Evolutionary conservation across 2,888 invertebrate species (phyloP), one percentile per base, ranked within the genome.

Genomic region (Andrena fulva): DNA sequence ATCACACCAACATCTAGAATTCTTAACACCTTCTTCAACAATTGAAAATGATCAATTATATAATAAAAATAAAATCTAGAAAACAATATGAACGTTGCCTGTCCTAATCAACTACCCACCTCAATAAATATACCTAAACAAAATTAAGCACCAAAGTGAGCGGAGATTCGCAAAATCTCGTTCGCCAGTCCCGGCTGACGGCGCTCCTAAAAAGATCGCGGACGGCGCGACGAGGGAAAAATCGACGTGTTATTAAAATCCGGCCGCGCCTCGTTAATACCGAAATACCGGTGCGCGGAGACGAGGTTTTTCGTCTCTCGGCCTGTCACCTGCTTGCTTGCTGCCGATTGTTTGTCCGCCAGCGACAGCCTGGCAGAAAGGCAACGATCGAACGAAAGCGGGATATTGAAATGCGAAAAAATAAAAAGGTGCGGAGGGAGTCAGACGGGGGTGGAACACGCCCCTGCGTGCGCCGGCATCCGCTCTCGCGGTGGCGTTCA

Each of bases 191-290:
- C 5, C 8, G 8, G 7, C 7, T 0, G 42, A 42, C 42, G 42
- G 16, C 0, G 24, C 20, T 54, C 1, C 54, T 8, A 54, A 20
- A 54, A 54, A n/a, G 54, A 20, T 8, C 7, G 54, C 54, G 20
- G 20, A 52, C 52, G 52, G 52, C 60, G 60, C 64, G 48, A 2
- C 60, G 60, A 10, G 6, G 0, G n/a, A 67, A 74, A 67, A 66
- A 66, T 76, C 75, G 62, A 27, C 20, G 24, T 5, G 80, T 88
- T 87, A 87, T 87, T 85, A 75, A 85, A 87, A 82, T 73, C 69
- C 67, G 73, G 70, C 59, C 84, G 77, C 80, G 27, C 64, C 80
- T 64, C 29, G 54, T 80, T 81, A 68, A 79, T 54, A 10, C 24
- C 35, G 27, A 71, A 67, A 59, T 31, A 48, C 29, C 24, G 50